Percentiles rank a stretch among this genome's conserved stretches.
These are phyloP conservation scores for Plagodis pulveraria DNA, from an alignment of 2,888 invertebrate genomes.

Conservation along the genomic window DNA sequence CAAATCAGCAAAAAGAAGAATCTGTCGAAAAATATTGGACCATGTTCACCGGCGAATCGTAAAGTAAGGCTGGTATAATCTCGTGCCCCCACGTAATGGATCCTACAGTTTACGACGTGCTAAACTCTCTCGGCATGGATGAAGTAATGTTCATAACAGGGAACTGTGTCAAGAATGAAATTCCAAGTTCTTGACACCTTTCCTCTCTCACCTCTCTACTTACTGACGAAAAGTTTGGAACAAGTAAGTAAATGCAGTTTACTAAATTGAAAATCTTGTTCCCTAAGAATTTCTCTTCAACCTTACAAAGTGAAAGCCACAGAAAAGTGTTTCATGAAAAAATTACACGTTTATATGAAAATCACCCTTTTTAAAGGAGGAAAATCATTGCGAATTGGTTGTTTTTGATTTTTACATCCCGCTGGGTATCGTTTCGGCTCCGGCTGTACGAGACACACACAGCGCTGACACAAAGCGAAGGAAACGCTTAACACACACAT, in stretches of 20 bases:
- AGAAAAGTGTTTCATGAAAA: background rate
- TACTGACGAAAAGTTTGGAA: conserved; percentile 37
- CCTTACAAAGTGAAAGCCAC: too few relatives aligned
- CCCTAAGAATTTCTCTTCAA: background rate
- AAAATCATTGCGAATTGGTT: conserved; percentile 66
- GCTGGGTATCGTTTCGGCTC: conserved; percentile 69
- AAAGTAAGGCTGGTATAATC: conserved; percentile 59
- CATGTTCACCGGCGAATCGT: conserved; percentile 47
- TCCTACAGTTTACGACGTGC: conserved; percentile 74
- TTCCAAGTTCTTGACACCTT: conserved; percentile 62
- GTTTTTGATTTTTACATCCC: conserved; percentile 75
- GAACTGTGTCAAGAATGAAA: conserved; percentile 65
- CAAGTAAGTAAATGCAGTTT: conserved; percentile 5
- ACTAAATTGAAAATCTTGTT: conserved; percentile 24
- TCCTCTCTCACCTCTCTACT: conserved; percentile 44
- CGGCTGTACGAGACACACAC: conserved; percentile 70
- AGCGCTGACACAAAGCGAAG: conserved; percentile 74
- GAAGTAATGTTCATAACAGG: conserved; percentile 69
- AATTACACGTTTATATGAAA: conserved; percentile 8
- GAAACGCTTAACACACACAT: conserved; percentile 83
- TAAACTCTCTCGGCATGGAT: conserved; percentile 65
- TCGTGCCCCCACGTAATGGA: conserved; percentile 64
- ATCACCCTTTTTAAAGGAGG: conserved; percentile 41
- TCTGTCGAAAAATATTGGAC: conserved; percentile 50
- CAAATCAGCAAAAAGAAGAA: conserved; percentile 31